Evolutionary conservation across 2,888 invertebrate genomes (phyloP), one percentile per base, ranked within the genome.

Genomic region (Polylopha cassiicola): DNA sequence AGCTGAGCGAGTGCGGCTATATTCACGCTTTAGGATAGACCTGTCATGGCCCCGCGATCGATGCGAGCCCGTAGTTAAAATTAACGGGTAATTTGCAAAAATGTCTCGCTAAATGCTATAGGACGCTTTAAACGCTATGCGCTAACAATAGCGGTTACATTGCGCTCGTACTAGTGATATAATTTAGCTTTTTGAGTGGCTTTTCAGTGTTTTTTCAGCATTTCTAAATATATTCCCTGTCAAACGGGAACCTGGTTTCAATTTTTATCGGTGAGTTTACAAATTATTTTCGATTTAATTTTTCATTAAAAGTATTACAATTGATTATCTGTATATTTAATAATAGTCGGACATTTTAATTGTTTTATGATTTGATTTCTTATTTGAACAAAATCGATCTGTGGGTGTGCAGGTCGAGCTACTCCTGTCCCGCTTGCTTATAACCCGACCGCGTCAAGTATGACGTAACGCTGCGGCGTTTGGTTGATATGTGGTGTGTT

Each of bases 31-130:
- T 71, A 73, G 59, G 73, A 79, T 63, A 64, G 65, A 72, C 66
- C 81, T 82, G 82, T 81, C 84, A 84, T 84, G 84, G 82, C 80
- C 67, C 50, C 73, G 62, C 79, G 80, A 84, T 84, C 84, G 81
- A 84, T 84, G 72, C 54, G 66, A 56, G 64, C 64, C 59, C 61
- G 63, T 64, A 62, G 66, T 58, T 73, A 10, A 68, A 78, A 75
- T 74, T 70, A 65, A 66, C 70, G 73, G 65, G 64, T 77, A 81
- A 80, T 77, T 70, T 68, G 69, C 61, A 69, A 71, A 74, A 82
- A 73, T 79, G 78, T 78, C 76, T 66, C 68, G 71, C 61, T 67
- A 55, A 53, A 61, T 64, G 56, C 64, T 60, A 53, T 62, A 51
- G 64, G 66, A 57, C 54, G 66, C 61, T 58, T 44, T 41, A 47